Evolutionary conservation across 2,113 vertebrate species (phyloP).

Genomic region (Micromys minutus): DNA sequence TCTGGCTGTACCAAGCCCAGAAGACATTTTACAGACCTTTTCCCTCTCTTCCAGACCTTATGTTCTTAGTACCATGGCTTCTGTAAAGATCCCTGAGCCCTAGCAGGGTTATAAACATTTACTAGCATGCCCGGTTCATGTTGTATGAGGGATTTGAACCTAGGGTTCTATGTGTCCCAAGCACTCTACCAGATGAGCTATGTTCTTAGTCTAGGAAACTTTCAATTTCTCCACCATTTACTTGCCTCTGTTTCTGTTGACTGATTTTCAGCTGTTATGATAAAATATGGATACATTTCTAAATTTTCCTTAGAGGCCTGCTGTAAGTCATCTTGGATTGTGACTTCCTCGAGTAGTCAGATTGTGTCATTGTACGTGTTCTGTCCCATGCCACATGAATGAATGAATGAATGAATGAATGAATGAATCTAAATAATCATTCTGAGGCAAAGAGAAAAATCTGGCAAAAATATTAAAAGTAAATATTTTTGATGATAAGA

Average conservation of each 20-base stretch:
- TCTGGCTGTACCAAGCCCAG: neutral
- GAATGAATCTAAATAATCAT: neutral
- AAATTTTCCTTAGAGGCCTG: neutral
- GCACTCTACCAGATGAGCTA: neutral
- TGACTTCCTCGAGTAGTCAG: neutral
- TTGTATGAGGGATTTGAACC: neutral
- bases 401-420: neutral
- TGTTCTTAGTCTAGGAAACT: neutral
- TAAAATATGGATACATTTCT: neutral
- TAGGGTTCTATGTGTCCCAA: neutral
- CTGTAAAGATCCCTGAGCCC: neutral
- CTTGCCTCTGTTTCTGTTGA: neutral
- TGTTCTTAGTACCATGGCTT: neutral
- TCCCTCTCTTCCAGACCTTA: neutral
- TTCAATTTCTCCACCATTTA: neutral
- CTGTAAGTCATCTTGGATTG: neutral
- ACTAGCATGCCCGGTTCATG: neutral
- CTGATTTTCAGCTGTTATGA: neutral
- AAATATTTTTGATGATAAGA: neutral
- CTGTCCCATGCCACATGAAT: neutral
- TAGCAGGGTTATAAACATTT: neutral
- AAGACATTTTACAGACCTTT: neutral
- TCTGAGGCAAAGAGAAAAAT: neutral
- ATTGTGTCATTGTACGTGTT: neutral
- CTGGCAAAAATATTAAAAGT: neutral